Base-by-base conservation (phyloP, 2,797 vertebrate species). In the Tadarida brasiliensis region DNA sequence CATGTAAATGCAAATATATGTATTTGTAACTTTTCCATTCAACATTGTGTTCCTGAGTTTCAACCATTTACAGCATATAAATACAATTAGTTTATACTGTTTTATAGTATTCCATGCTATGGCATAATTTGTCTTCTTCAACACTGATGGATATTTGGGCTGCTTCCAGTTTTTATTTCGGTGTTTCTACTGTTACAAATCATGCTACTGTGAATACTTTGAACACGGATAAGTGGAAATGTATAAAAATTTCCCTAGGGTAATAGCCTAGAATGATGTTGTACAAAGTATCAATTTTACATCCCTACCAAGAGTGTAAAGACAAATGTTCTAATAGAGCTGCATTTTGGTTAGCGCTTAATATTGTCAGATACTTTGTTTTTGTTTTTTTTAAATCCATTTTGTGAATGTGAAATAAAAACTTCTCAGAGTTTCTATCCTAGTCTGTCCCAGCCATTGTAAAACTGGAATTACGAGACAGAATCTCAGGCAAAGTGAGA, bases 401-500 rank as follows among this genome's bases (percentile, higher is more conserved):
- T 90, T 73, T 47, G 30, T 92, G 16, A 83, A 68, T 78, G 24
- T 57, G n/a, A 81, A 76, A 82, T 54, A 65, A 88, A 92, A 91
- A 51, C 15, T 80, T 15, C 16, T 70, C 61, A 74, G 4, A 67
- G 24, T 87, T 94, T 92, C 24, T 77, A 8, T 61, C 54, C 19
- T 24, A 68, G 28, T 57, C 54, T 54, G 8, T 77, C 68, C 44
- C 49, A 56, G 30, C 70, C 47, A 83, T 57, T 85, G 82, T 84
- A 28, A 54, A 84, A 87, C 81, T 56, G 30, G 33, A 90, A 95
- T 88, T 83, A 87, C 5, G 44, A 24, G 85, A 81, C 19, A 73
- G 24, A 95, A 12, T 94, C 47, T 56, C 44, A 63, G 78, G 92
- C 65, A 89, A 87, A 78, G 54, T 65, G n/a, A 84, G 51, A 92